Evolutionary conservation across 2,888 invertebrate genomes (phyloP), one percentile per base, ranked within the genome.

Genomic region (Archips crataeganus): DNA sequence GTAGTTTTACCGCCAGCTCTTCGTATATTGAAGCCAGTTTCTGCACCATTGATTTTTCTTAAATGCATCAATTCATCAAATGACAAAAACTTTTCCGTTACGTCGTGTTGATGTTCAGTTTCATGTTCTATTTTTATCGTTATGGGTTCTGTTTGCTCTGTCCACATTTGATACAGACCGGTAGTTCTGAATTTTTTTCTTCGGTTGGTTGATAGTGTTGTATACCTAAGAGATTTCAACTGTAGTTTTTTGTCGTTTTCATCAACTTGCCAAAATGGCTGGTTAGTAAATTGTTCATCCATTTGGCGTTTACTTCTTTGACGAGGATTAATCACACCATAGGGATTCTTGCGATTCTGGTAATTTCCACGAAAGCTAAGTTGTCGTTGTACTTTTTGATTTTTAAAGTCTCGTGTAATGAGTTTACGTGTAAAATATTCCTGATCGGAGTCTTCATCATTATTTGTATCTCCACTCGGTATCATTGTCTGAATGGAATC

Each of bases 61-160:
- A 93, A 80, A 81, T 88, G 89, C 89, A 94, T 88, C 77, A 94
- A 80, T 79, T 94, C 93, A 75, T 94, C 92, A 82, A 94, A 94
- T 5, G 94, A 94, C 74, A 94, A 85, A 82, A 89, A 92, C 79
- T 90, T 94, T 81, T 93, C 94, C 39, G 91, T 91, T 3, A 85
- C 63, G 60, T 79, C 79, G 51, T 80, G 80, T 34, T 80, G 80
- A 59, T 79, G 75, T 64, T 80, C 75, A 70, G 70, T 70, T 78
- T 75, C 54, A 61, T 86, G 80, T 75, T 80, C 79, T 42, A 78
- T 77, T 76, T 77, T 80, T 66, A 93, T 82, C 62, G 92, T 92
- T 77, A 94, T 93, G 5, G 87, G 78, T 82, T 93, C 93, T 32
- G 89, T 89, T 61, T 75, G 81, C 60, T 75, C 81, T n/a, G 71